phyloP scores from a whole-genome alignment of 2,113 vertebrate species.

The Nesogale talazaci region DNA sequence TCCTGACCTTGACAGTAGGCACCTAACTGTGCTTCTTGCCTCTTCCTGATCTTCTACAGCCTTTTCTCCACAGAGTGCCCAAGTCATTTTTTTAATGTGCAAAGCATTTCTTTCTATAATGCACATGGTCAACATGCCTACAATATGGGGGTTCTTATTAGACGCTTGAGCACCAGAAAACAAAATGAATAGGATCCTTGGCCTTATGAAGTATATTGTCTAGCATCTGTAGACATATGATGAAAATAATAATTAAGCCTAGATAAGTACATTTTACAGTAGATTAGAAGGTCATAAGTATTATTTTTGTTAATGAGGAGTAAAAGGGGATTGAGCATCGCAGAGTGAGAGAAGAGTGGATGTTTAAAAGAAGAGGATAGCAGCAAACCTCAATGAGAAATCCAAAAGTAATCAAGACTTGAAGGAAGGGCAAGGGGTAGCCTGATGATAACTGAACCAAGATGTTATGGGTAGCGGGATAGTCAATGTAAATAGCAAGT shows the following conservation, averaged over 20 bases:
- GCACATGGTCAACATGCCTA: neutral
- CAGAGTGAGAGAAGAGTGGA: neutral
- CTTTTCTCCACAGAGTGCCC: neutral
- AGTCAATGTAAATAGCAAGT: neutral
- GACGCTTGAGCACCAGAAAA: neutral
- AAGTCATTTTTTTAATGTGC: neutral
- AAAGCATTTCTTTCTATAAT: neutral
- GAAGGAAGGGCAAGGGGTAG: neutral
- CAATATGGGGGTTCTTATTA: neutral
- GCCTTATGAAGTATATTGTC: neutral
- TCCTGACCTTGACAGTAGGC: neutral
- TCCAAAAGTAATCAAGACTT: rapidly evolving
- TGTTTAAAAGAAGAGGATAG: neutral
- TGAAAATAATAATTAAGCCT: neutral
- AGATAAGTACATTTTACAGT: neutral
- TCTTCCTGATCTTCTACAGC: neutral
- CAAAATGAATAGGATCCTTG: neutral
- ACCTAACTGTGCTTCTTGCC: neutral
- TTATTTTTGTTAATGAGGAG: neutral
- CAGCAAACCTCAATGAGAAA: neutral
- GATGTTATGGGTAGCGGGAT: neutral
- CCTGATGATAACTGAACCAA: neutral
- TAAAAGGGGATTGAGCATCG: neutral
- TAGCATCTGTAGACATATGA: neutral
- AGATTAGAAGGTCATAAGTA: neutral